Percentiles rank a stretch among this genome's conserved stretches.
Conservation (phyloP, 2,797 vertebrate species). For the Iguana delicatissima region DNA sequence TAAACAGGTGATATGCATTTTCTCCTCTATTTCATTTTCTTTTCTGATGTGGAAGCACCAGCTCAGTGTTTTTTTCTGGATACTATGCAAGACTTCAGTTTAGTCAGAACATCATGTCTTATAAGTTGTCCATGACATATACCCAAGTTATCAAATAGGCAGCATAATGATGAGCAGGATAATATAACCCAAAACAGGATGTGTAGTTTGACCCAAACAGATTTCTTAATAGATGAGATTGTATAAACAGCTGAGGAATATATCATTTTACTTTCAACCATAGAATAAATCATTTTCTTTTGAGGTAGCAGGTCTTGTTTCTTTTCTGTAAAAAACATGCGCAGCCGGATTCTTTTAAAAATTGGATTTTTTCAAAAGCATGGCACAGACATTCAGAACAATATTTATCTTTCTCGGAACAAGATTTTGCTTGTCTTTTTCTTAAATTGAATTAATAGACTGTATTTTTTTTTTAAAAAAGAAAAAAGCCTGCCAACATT, state of each 20-base stretch:
- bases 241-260: slow-evolving; percentile 21
- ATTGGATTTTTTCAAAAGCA: slow-evolving; percentile 4
- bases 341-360: not conserved
- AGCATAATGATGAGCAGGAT: not conserved
- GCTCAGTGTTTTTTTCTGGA: not conserved
- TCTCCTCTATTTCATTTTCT: not conserved
- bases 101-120: not conserved
- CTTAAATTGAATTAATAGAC: not conserved
- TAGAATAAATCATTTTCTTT: slow-evolving; percentile 30
- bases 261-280: slow-evolving; percentile 33
- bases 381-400: slow-evolving; percentile 1
- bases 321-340: slow-evolving; percentile 17
- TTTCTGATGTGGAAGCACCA: not conserved
- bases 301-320: not conserved
- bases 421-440: slow-evolving; percentile 1
- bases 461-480: not conserved
- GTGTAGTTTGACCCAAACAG: not conserved
- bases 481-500: not conserved
- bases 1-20: not conserved
- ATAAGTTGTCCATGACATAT: not conserved
- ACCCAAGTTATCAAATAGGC: not conserved
- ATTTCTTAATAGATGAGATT: slow-evolving; percentile 35
- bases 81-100: not conserved
- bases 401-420: not conserved
- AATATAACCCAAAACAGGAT: not conserved